A percentile compares a stretch with the other conserved stretches of the same genome.
These are phyloP conservation scores for Sylvicola cinctus DNA, from an alignment of 2,888 invertebrate genomes.

Conservation along the genomic window DNA sequence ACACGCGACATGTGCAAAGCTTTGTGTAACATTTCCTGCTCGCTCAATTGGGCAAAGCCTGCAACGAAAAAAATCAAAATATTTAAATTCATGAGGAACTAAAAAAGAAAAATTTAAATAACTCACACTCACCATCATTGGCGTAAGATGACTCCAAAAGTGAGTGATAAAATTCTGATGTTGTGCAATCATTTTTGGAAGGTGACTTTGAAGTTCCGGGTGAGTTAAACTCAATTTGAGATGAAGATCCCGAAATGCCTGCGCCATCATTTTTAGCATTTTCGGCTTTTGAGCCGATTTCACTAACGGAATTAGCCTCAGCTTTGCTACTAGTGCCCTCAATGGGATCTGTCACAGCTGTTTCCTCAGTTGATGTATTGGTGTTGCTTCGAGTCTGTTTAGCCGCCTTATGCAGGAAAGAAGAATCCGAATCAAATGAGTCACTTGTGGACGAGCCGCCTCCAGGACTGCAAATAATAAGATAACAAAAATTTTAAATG, in stretches of 20 bases:
- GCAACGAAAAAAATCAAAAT: conserved; percentile 1
- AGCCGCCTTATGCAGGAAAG: too few species aligned
- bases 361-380: too few species aligned
- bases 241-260: conserved; percentile 2
- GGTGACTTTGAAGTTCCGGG: conserved; percentile 18
- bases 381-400: too few species aligned
- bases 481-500: too few species aligned
- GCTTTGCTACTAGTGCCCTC: too few species aligned
- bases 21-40: conserved; percentile 24
- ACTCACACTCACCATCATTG: conserved; percentile 16
- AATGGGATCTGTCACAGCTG: too few species aligned
- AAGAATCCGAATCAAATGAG: too few species aligned
- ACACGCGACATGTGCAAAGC: conserved; percentile 25
- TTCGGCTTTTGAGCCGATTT: too few species aligned
- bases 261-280: not conserved
- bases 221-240: conserved; percentile 14
- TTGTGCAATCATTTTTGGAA: conserved; percentile 12
- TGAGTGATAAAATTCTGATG: conserved; percentile 23
- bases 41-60: conserved; percentile 17
- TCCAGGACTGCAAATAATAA: too few species aligned
- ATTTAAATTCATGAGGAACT: not conserved
- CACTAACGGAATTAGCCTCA: too few species aligned
- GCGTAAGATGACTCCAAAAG: conserved; percentile 24
- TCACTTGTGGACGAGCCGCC: too few species aligned
- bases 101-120: not conserved